Conservation (phyloP, 2,888 invertebrate species). For the Hydrotaea cyrtoneurina region DNA sequence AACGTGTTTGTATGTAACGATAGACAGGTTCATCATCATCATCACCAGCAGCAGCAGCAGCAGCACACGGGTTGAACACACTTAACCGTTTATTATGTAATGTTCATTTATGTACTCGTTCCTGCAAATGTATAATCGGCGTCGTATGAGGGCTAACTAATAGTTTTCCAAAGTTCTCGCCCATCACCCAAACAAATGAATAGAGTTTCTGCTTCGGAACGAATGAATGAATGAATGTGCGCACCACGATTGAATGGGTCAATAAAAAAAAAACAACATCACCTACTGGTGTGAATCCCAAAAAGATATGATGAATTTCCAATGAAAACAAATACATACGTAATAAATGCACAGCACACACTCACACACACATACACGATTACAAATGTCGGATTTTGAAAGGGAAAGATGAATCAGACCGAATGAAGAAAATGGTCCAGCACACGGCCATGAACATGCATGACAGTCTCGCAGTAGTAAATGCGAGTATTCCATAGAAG, state of each 20-base stretch:
- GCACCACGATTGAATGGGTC: background rate
- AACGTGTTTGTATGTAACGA: constrained; percentile 30
- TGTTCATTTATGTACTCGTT: background rate
- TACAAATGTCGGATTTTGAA: background rate
- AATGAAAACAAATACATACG: background rate
- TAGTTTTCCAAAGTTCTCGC: background rate
- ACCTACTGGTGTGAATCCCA: background rate
- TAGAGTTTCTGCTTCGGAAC: background rate
- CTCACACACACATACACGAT: background rate
- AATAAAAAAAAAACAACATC: background rate
- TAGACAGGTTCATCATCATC: constrained; percentile 41
- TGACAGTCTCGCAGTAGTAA: too few relatives aligned
- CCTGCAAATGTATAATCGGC: background rate
- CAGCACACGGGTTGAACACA: constrained; percentile 37
- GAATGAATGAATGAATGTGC: background rate
- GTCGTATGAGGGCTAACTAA: background rate
- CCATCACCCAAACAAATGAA: background rate
- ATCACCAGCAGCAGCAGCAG: too few relatives aligned
- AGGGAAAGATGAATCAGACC: constrained; percentile 35
- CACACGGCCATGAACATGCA: background rate
- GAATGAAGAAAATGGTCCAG: constrained; percentile 18
- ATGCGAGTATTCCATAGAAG: background rate
- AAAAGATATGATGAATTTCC: constrained; percentile 5
- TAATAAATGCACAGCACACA: background rate
- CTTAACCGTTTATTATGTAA: constrained; percentile 53